Evolutionary conservation across 1,140 invertebrate species (phyloP).

Genomic region (Drosophila arizonae): DNA sequence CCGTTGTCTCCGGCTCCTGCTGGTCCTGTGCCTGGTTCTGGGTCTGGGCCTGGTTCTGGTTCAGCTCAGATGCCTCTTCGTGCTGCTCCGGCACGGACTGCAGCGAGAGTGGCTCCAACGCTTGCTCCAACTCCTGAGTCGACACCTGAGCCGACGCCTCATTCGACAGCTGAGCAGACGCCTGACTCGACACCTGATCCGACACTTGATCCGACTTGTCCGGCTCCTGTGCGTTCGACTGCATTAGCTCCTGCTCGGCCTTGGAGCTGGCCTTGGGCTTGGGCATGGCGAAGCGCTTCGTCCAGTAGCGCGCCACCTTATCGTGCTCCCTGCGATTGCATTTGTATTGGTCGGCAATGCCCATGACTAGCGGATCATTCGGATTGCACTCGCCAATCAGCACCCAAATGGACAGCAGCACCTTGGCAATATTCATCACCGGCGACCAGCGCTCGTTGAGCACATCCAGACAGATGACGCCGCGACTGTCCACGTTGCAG

Average conservation of each 20-base stretch:
- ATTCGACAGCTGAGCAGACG: not conserved
- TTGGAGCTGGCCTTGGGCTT: not conserved
- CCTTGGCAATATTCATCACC: slow-evolving; percentile 57
- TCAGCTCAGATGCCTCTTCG: too few relatives aligned
- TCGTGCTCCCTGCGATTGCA: slow-evolving; percentile 63
- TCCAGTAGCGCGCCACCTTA: slow-evolving; percentile 56
- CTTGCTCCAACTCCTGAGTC: not conserved
- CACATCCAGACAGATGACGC: slow-evolving; percentile 62
- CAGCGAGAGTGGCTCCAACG: too few relatives aligned
- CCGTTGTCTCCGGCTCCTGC: not conserved
- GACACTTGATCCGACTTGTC: not conserved
- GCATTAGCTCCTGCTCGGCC: not conserved
- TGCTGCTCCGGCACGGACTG: not conserved
- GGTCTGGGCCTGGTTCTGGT: not conserved
- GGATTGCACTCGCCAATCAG: slow-evolving; percentile 68
- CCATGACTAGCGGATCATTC: slow-evolving; percentile 57
- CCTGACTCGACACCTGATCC: not conserved
- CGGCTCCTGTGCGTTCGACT: not conserved
- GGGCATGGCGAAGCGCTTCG: slow-evolving; percentile 47
- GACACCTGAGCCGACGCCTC: not conserved
- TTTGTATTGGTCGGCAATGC: slow-evolving; percentile 67
- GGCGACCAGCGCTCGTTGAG: slow-evolving; percentile 68
- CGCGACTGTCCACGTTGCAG: slow-evolving; percentile 70
- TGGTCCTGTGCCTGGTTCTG: not conserved
- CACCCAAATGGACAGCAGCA: slow-evolving; percentile 62